phyloP scores from a whole-genome alignment of 2,888 invertebrate species.

The Leptopilina drosophilae region DNA sequence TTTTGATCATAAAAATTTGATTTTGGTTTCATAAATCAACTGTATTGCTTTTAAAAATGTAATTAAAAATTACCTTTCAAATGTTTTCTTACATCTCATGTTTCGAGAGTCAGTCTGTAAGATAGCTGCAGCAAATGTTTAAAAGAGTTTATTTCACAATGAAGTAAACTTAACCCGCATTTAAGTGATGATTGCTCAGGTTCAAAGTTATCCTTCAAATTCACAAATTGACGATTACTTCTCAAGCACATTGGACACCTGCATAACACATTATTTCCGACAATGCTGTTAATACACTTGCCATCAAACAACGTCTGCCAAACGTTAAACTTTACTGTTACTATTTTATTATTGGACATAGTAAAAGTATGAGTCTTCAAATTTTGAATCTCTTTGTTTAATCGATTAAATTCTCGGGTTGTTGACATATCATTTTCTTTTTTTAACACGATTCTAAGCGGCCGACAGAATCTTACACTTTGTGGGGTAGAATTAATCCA shows the following conservation, averaged over 20 bases:
- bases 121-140: conserved; percentile 3
- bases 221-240: too few relatives aligned
- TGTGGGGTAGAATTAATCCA: conserved; percentile 21
- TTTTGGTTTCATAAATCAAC: background rate
- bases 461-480: background rate
- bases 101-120: background rate
- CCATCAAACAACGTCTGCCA: too few relatives aligned
- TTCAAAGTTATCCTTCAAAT: background rate
- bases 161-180: background rate
- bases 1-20: background rate
- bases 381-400: background rate
- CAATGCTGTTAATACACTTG: background rate
- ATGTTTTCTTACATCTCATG: background rate
- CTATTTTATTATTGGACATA: background rate
- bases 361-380: background rate
- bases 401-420: background rate
- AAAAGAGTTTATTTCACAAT: background rate
- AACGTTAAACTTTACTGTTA: background rate
- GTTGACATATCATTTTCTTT: conserved; percentile 12
- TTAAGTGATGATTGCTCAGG: background rate
- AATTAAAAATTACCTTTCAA: background rate
- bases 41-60: background rate
- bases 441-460: background rate
- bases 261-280: conserved; percentile 10
- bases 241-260: background rate